Evolutionary conservation across 2,113 vertebrate species (phyloP).

Genomic region (Pungitius pungitius): DNA sequence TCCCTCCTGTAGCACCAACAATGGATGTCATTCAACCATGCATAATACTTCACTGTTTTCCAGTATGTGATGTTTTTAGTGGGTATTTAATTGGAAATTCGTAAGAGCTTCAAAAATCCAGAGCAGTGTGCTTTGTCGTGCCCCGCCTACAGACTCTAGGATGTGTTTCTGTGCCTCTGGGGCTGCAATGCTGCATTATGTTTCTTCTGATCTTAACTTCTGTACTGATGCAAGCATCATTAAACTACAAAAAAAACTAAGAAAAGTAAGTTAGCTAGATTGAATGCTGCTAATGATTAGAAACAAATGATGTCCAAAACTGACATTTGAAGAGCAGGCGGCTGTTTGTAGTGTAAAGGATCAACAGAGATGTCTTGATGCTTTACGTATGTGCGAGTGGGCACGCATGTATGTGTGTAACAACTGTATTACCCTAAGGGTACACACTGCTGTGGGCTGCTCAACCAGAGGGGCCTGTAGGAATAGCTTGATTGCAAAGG

Average conservation of each 20-base stretch:
- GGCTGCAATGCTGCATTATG: conserved; percentile 16
- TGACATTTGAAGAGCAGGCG: conserved; percentile 67
- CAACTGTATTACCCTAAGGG: conserved; percentile 56
- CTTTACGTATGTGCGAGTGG: conserved; percentile 13
- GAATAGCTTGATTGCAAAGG: conserved; percentile 64
- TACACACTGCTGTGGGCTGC: conserved; percentile 46
- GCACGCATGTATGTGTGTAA: conserved; percentile 10
- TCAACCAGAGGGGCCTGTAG: conserved; percentile 61
- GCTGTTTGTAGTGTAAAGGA: conserved; percentile 60
- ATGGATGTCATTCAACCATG: conserved; percentile 61
- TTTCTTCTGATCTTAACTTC: conserved; percentile 46
- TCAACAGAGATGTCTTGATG: conserved; percentile 64
- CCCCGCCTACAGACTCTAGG: conserved; percentile 10
- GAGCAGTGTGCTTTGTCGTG: not conserved
- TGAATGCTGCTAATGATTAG: conserved; percentile 62
- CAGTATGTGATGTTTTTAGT: conserved; percentile 59
- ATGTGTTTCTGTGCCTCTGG: conserved; percentile 26
- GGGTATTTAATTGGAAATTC: conserved; percentile 40
- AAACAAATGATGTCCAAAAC: conserved; percentile 65
- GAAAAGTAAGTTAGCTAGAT: conserved; percentile 42
- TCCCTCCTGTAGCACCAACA: conserved; percentile 36
- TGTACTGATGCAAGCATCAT: conserved; percentile 22
- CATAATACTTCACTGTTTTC: conserved; percentile 45
- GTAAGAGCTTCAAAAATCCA: conserved; percentile 11
- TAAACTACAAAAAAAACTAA: not conserved